Evolutionary conservation across 1,140 invertebrate genomes (phyloP).

Genomic region (Micrasema longulum): DNA sequence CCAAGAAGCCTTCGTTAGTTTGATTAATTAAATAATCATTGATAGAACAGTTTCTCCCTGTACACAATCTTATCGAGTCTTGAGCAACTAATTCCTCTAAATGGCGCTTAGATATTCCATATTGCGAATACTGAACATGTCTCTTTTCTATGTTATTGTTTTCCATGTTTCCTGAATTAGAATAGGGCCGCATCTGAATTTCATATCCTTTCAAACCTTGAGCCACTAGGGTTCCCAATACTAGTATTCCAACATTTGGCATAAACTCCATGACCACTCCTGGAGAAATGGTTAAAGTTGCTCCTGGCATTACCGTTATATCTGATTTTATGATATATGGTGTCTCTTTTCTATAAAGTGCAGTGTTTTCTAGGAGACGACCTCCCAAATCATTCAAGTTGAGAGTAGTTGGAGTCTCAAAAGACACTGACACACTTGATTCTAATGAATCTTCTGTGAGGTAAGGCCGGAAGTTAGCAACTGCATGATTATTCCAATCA

Average conservation of each 20-base stretch:
- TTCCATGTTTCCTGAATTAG: slow-evolving; percentile 60
- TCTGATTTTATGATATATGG: slow-evolving; percentile 92
- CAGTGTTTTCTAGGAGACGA: slow-evolving; percentile 80
- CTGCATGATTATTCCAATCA: slow-evolving; percentile 98
- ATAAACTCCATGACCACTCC: slow-evolving; percentile 95
- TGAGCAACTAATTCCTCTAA: slow-evolving; percentile 67
- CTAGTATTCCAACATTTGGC: slow-evolving; percentile 96
- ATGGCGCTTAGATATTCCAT: slow-evolving; percentile 59
- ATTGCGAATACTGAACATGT: slow-evolving; percentile 51
- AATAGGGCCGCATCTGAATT: slow-evolving; percentile 86
- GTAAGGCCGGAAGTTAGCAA: slow-evolving; percentile 91
- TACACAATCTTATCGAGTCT: slow-evolving; percentile 80
- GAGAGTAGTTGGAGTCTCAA: slow-evolving; percentile 66
- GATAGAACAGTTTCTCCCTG: slow-evolving; percentile 76
- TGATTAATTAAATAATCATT: slow-evolving; percentile 65
- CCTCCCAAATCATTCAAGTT: slow-evolving; percentile 86
- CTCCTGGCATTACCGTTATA: slow-evolving; percentile 95
- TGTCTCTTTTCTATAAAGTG: slow-evolving; percentile 72
- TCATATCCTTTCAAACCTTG: slow-evolving; percentile 82
- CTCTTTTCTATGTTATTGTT: slow-evolving; percentile 62
- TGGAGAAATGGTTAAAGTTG: slow-evolving; percentile 86
- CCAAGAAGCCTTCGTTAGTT: slow-evolving; percentile 85
- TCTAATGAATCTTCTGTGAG: slow-evolving; percentile 82
- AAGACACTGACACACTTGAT: slow-evolving; percentile 79
- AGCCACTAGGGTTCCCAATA: slow-evolving; percentile 91